Evolutionary conservation across 2,888 invertebrate genomes (phyloP).

Genomic region (Celastrina argiolus): DNA sequence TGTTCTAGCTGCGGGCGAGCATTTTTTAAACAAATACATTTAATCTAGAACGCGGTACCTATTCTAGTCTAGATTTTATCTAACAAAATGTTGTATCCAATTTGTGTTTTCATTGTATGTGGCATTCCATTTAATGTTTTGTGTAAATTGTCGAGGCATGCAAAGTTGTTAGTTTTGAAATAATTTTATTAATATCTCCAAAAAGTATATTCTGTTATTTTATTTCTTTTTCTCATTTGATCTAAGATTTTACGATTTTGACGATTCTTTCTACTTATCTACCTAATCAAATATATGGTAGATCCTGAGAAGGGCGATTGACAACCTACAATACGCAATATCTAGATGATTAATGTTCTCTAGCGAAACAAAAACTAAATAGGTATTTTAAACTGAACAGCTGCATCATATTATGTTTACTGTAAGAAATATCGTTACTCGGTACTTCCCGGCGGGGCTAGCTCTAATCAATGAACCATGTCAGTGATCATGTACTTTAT

Average conservation of each 20-base stretch:
- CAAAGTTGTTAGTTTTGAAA: not conserved
- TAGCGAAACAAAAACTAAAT: too few relatives aligned
- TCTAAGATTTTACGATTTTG: too few relatives aligned
- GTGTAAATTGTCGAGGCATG: not conserved
- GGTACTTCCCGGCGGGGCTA: not conserved
- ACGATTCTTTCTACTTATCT: too few relatives aligned
- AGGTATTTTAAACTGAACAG: too few relatives aligned
- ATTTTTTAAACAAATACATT: slow-evolving; percentile 17
- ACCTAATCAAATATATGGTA: too few relatives aligned
- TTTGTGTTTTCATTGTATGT: slow-evolving; percentile 9
- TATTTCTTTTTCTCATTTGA: too few relatives aligned
- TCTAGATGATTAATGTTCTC: too few relatives aligned
- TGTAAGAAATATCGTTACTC: not conserved
- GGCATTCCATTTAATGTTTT: not conserved
- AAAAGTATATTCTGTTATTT: too few relatives aligned
- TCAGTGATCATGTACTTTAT: slow-evolving; percentile 14
- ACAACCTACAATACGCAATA: too few relatives aligned
- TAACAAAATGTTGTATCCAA: slow-evolving; percentile 16
- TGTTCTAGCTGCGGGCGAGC: not conserved
- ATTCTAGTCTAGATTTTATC: slow-evolving; percentile 9
- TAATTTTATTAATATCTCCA: not conserved
- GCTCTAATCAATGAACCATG: slow-evolving; percentile 9
- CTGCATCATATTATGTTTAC: not conserved
- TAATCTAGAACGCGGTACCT: slow-evolving; percentile 13
- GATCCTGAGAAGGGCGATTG: too few relatives aligned